Conservation (phyloP, 2,797 vertebrate species). For the Perodicticus potto region DNA sequence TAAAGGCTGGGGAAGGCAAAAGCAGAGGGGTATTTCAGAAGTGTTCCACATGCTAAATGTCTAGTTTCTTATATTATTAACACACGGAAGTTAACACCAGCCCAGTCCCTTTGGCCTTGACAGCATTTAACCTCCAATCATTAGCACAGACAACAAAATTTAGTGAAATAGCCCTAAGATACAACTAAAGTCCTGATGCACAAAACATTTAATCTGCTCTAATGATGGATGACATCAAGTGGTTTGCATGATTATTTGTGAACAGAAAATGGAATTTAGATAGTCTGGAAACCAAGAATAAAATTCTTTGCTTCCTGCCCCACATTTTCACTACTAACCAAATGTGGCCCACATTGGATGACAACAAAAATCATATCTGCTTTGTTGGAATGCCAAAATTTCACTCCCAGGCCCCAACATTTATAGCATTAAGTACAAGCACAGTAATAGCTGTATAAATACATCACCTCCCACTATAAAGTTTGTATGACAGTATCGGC, state of each 20-base stretch:
- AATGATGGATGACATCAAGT: background rate
- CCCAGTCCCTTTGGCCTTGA: background rate
- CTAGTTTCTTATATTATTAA: background rate
- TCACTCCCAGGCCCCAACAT: background rate
- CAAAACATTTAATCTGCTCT: background rate
- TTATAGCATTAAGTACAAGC: background rate
- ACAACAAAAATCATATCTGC: background rate
- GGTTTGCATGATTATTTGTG: background rate
- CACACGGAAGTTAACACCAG: background rate
- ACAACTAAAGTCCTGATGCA: background rate
- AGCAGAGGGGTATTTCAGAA: background rate
- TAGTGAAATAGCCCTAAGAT: background rate
- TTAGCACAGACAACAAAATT: background rate
- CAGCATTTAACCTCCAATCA: background rate
- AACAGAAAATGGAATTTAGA: slow-evolving; percentile 14
- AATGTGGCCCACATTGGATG: background rate
- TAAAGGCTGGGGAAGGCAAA: background rate
- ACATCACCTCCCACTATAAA: background rate
- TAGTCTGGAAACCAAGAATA: background rate
- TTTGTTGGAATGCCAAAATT: background rate
- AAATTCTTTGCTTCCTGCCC: background rate
- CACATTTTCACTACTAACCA: background rate
- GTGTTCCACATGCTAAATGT: background rate
- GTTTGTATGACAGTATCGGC: background rate
- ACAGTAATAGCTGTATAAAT: background rate